These are phyloP conservation scores for Psittacula echo DNA, from an alignment of 2,797 vertebrate genomes.

Conservation along the genomic window DNA sequence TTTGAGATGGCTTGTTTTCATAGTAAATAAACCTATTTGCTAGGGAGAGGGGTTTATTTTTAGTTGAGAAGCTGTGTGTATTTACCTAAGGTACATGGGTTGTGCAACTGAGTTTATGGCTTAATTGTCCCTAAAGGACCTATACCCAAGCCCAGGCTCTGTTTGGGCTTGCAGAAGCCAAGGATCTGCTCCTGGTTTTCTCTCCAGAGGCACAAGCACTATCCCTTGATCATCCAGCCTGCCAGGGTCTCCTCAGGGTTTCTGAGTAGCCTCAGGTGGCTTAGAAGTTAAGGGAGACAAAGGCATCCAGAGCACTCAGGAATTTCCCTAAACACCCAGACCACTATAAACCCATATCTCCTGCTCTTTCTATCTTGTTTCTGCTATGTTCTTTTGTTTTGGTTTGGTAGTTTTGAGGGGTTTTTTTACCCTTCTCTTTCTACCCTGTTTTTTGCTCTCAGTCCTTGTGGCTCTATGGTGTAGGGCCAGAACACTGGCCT, in stretches of 20 bases:
- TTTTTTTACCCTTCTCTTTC: background rate
- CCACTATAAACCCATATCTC: rapidly evolving
- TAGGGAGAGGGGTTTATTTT: conserved; percentile 5
- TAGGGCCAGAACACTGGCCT: background rate
- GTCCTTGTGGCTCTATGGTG: rapidly evolving
- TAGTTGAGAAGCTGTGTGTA: background rate
- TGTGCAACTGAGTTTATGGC: background rate
- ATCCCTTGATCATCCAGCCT: background rate
- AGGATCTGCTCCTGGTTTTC: background rate
- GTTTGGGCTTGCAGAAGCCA: background rate
- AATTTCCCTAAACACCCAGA: background rate
- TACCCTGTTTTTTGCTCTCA: background rate
- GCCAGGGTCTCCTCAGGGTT: background rate
- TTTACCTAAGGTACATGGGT: background rate
- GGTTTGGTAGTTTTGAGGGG: background rate
- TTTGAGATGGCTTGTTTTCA: background rate
- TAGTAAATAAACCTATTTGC: conserved; percentile 31
- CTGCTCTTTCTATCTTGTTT: background rate
- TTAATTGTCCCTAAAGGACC: conserved; percentile 57
- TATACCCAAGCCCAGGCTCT: background rate
- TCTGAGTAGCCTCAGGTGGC: background rate
- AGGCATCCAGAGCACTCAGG: background rate
- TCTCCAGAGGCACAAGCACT: background rate
- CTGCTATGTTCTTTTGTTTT: background rate
- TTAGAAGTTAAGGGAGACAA: background rate